Evolutionary conservation across 2,797 vertebrate species (phyloP).

Genomic region (Cyclura pinguis): DNA sequence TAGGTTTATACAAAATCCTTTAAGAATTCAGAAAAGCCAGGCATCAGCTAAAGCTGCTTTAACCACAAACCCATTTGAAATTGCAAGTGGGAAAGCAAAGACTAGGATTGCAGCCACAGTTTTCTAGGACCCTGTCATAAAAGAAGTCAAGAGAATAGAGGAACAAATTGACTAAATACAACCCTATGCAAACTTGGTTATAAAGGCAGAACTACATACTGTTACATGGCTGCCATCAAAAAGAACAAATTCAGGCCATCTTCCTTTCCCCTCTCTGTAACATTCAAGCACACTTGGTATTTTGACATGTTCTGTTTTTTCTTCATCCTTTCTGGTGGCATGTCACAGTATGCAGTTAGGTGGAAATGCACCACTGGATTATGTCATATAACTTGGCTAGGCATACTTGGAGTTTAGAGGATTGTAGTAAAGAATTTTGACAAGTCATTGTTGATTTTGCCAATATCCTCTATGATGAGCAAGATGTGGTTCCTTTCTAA

Average conservation of each 20-base stretch:
- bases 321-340: not conserved
- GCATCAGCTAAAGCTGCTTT: constrained; percentile 59
- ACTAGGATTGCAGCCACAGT: constrained; percentile 23
- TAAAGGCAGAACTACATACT: not conserved
- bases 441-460: not conserved
- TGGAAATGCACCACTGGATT: not conserved
- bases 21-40: constrained; percentile 64
- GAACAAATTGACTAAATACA: not conserved
- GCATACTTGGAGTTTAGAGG: not conserved
- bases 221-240: not conserved
- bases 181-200: not conserved
- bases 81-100: constrained; percentile 42
- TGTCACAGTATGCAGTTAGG: not conserved
- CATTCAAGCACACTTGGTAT: not conserved
- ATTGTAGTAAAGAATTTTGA: not conserved
- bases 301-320: not conserved
- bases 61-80: constrained; percentile 54
- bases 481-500: not conserved
- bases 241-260: no score
- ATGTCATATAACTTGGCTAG: not conserved
- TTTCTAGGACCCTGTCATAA: constrained; percentile 37
- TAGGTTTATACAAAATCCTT: constrained; percentile 69
- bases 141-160: constrained; percentile 46
- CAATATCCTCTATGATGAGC: not conserved
- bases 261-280: not conserved